Evolutionary conservation across 53 echinoderm and acorn worm genomes (phyloP).

Genomic region (Zoroaster sp.): DNA sequence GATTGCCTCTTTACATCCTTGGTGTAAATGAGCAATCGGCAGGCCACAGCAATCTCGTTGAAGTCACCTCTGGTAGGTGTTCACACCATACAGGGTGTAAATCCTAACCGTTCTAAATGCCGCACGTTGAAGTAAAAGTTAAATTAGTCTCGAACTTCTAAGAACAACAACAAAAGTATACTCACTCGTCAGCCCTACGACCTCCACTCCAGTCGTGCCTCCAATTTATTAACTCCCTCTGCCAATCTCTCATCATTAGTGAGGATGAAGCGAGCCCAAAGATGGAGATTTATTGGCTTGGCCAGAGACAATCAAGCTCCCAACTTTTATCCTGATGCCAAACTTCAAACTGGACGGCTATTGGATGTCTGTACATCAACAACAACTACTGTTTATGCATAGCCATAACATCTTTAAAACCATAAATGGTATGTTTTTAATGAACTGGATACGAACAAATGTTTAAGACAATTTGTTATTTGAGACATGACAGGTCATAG

Average conservation of each 20-base stretch:
- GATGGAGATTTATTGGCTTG: constrained; percentile 46
- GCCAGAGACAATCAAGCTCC: constrained; percentile 33
- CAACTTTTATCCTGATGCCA: neutral
- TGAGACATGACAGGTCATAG: too few species aligned
- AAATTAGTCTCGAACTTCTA: neutral
- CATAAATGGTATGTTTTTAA: too few species aligned
- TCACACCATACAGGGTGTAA: too few species aligned
- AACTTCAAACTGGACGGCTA: neutral
- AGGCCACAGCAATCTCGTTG: too few species aligned
- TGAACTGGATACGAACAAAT: too few species aligned
- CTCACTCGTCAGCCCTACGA: neutral
- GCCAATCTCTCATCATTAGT: constrained; percentile 40
- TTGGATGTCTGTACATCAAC: neutral
- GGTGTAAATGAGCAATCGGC: too few species aligned
- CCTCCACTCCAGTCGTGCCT: constrained; percentile 33
- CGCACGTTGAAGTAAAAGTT: neutral
- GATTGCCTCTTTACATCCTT: too few species aligned
- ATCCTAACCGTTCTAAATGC: too few species aligned
- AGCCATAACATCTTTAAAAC: too few species aligned
- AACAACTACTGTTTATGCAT: constrained; percentile 19
- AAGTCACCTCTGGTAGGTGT: too few species aligned
- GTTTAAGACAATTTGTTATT: too few species aligned
- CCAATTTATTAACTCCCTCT: constrained; percentile 37
- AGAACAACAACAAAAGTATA: constrained; percentile 13
- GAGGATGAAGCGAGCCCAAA: constrained; percentile 14